Evolutionary conservation across 2,888 invertebrate genomes (phyloP).

Genomic region (Melanostoma mellinum): DNA sequence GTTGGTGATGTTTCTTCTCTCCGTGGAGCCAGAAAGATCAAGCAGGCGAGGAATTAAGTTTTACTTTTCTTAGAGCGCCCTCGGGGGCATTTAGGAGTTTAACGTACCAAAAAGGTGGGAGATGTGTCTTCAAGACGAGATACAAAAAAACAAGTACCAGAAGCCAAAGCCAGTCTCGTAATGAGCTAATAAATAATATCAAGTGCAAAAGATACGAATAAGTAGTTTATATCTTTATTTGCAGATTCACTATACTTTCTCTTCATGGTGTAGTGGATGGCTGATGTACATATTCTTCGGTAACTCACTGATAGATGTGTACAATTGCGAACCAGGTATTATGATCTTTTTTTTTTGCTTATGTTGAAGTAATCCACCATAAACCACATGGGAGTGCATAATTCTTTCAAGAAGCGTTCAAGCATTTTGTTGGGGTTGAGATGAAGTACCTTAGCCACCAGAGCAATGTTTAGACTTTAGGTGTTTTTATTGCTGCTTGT

Average conservation of each 20-base stretch:
- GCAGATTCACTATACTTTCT: slow-evolving; percentile 34
- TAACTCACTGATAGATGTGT: slow-evolving; percentile 38
- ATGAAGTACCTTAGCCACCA: slow-evolving; percentile 25
- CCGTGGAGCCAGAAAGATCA: slow-evolving; percentile 16
- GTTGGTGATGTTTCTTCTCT: not conserved
- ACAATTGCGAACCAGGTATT: slow-evolving; percentile 52
- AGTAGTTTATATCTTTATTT: slow-evolving; percentile 32
- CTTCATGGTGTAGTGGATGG: slow-evolving; percentile 35
- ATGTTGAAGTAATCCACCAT: slow-evolving; percentile 38
- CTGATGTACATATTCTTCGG: slow-evolving; percentile 48
- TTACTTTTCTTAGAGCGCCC: slow-evolving; percentile 29
- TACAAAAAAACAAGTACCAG: not conserved
- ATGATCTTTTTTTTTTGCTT: slow-evolving; percentile 13
- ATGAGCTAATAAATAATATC: slow-evolving; percentile 69
- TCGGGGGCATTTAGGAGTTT: not conserved
- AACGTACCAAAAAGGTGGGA: slow-evolving; percentile 25
- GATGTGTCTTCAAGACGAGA: not conserved
- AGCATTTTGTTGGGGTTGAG: slow-evolving; percentile 46
- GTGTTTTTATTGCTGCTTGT: slow-evolving; percentile 34
- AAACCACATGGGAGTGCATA: slow-evolving; percentile 45
- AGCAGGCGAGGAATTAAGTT: slow-evolving; percentile 9
- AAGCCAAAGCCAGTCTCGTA: not conserved
- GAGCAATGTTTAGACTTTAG: not conserved
- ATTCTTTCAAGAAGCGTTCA: slow-evolving; percentile 48
- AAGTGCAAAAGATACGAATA: slow-evolving; percentile 67